Base-by-base conservation (phyloP, 2,888 invertebrate genomes). In the Parnassius glacialis region DNA sequence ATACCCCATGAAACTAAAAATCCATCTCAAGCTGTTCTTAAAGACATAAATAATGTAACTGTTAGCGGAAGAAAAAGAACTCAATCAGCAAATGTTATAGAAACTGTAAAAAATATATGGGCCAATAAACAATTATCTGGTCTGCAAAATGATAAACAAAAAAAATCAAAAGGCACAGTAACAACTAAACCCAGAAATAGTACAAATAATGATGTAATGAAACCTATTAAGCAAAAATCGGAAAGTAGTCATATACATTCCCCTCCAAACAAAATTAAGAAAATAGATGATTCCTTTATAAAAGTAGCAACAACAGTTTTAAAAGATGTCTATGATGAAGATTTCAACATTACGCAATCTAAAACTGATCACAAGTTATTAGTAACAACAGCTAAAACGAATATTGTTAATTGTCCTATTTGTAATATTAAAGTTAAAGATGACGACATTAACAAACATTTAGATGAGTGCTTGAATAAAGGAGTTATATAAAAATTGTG, bases 391-490 rank as follows among this genome's bases (percentile, higher is more conserved):
- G 65, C 67, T 43, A 71, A 74, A 50, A 47, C 59, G 10, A 64
- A 75, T 20, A 66, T 76, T 64, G 84, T 91, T 2, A 73, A 84
- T 45, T 94, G 94, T 75, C 93, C 93, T 10, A 77, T 92, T 60
- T 94, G 94, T 74, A 80, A 78, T 64, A 55, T 61, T 10, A 77
- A 80, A 70, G 70, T 93, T 42, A 70, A 69, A 50, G 74, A 70
- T 64, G 69, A 69, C 53, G 70, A 79, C 65, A 90, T 93, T 65
- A 91, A 92, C 67, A 71, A 63, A 53, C 92, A 92, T 73, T 70
- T 92, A 69, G 90, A 92, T 75, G 86, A 87, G 74, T 92, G 92
- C 74, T 73, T 92, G 12, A 90, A 88, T 68, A 87, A 76, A 72
- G 84, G 81, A 47, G 67, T 85, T 0, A 80, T 90, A 63, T 76